Percentiles rank a stretch among this genome's conserved stretches.
Evolutionary conservation across 1,140 invertebrate genomes (phyloP).

Genomic region (Aphis gossypii): DNA sequence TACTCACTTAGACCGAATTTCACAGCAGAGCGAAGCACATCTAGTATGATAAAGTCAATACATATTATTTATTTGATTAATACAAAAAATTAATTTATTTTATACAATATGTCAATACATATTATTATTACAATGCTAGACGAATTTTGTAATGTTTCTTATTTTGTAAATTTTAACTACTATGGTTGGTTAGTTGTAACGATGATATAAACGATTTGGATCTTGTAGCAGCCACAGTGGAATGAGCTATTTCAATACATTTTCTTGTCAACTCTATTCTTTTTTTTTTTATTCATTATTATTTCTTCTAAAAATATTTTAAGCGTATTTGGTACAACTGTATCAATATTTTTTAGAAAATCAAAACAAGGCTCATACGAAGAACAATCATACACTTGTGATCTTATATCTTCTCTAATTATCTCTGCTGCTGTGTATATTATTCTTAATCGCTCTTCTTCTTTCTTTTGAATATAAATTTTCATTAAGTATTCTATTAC

Average conservation of each 20-base stretch:
- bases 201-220: slow-evolving; percentile 61
- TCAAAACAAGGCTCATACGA: slow-evolving; percentile 22
- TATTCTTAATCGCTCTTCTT: slow-evolving; percentile 18
- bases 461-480: slow-evolving; percentile 33
- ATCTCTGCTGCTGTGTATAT: slow-evolving; percentile 33
- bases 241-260: slow-evolving; percentile 55
- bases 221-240: no score
- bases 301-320: slow-evolving; percentile 26
- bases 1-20: no score
- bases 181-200: no score
- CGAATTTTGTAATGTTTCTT: no score
- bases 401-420: slow-evolving; percentile 29
- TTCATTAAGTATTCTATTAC: slow-evolving; percentile 38
- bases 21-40: no score
- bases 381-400: slow-evolving; percentile 23
- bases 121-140: no score
- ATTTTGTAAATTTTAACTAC: no score
- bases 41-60: no score
- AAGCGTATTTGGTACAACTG: slow-evolving; percentile 7
- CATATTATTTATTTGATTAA: no score
- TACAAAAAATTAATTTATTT: no score
- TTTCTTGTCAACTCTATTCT: slow-evolving; percentile 18
- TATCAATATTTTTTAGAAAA: slow-evolving; percentile 25
- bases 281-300: background rate
- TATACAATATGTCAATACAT: no score